phyloP scores from a whole-genome alignment of 64 coral and sea anemone species.

The Stichodactyla helianthus region DNA sequence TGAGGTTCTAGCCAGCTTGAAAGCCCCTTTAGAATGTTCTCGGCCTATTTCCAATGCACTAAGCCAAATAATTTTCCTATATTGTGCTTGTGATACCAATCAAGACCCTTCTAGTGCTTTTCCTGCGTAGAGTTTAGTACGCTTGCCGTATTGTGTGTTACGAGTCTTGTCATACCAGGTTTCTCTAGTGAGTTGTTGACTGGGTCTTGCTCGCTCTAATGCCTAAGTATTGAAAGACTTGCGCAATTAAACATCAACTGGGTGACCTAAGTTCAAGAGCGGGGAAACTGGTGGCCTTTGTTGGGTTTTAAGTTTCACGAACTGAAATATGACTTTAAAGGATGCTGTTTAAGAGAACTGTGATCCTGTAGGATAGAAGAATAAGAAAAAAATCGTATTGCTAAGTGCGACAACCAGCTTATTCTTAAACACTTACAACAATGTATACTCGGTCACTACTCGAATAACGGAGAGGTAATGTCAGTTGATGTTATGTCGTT shows the following conservation, averaged over 20 bases:
- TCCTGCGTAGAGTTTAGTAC: neutral
- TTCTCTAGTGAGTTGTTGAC: neutral
- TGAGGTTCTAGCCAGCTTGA: neutral
- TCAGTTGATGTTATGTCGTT: neutral
- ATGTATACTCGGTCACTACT: neutral
- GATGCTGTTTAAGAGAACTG: neutral
- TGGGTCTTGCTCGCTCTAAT: neutral
- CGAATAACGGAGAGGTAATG: neutral
- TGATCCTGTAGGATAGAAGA: neutral
- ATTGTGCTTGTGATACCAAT: neutral
- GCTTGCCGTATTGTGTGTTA: neutral
- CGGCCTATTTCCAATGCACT: neutral
- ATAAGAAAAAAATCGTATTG: neutral
- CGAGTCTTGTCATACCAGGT: neutral
- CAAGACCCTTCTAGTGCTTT: neutral
- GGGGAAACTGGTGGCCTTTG: conserved; percentile 3
- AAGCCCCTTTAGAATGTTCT: neutral
- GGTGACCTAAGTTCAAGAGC: conserved; percentile 11
- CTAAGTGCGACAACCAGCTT: neutral
- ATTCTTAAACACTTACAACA: neutral
- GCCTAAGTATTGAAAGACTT: neutral
- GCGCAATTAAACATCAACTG: conserved; percentile 4
- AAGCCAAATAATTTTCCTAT: neutral
- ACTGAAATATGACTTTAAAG: neutral
- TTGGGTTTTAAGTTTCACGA: neutral